A percentile compares a stretch with the other conserved stretches of the same genome.
Evolutionary conservation across 1,140 invertebrate species (phyloP).

Genomic region (Condylostylus longicornis): DNA sequence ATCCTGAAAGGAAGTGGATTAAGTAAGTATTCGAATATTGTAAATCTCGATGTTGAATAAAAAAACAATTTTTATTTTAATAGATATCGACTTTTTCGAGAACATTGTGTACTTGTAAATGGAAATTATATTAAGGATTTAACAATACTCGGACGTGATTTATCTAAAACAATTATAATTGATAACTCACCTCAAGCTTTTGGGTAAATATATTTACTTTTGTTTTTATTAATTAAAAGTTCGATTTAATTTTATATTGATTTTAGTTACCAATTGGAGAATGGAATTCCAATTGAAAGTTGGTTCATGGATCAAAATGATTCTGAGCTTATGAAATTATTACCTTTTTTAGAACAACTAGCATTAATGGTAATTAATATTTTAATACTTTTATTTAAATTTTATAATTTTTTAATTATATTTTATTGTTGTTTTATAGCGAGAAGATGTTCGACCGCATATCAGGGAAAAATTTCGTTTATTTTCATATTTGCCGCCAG

Average conservation of each 20-base stretch:
- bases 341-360: slow-evolving; percentile 85
- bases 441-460: slow-evolving; percentile 80
- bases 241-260: slow-evolving; percentile 15
- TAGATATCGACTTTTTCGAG: slow-evolving; percentile 61
- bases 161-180: slow-evolving; percentile 81
- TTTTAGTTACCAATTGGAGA: slow-evolving; percentile 61
- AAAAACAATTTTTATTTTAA: slow-evolving; percentile 25
- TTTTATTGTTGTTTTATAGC: slow-evolving; percentile 36
- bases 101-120: slow-evolving; percentile 90
- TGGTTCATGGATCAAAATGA: slow-evolving; percentile 91
- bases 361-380: slow-evolving; percentile 48
- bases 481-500: slow-evolving; percentile 74
- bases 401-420: slow-evolving; percentile 4
- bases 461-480: slow-evolving; percentile 79
- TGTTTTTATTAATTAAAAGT: slow-evolving; percentile 7
- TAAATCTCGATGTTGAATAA: not conserved
- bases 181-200: slow-evolving; percentile 89
- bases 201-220: slow-evolving; percentile 38
- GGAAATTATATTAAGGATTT: slow-evolving; percentile 96
- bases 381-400: not conserved
- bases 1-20: slow-evolving; percentile 77
- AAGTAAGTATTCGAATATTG: slow-evolving; percentile 41
- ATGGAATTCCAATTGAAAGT: slow-evolving; percentile 94
- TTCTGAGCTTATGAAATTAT: slow-evolving; percentile 76
- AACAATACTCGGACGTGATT: slow-evolving; percentile 80